These are phyloP conservation scores for Pogonognathellus flavescens DNA, from an alignment of 1,140 invertebrate genomes.

Conservation along the genomic window DNA sequence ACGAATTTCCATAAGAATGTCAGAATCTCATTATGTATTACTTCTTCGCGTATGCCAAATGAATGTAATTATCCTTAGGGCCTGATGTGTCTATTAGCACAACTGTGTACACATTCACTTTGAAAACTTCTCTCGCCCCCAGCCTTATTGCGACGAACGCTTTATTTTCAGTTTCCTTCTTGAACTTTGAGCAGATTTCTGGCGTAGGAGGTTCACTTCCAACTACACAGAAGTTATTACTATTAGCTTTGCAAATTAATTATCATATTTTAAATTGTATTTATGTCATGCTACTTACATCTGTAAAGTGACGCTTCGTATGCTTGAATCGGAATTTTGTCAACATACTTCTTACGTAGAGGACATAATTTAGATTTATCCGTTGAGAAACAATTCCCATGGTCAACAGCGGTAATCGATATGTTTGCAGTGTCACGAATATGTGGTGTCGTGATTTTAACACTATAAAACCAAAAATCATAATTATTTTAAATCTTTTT, in stretches of 20 bases:
- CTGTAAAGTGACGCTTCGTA: slow-evolving; percentile 10
- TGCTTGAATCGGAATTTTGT: slow-evolving; percentile 1
- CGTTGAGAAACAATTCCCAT: slow-evolving; percentile 10
- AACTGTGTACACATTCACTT: slow-evolving; percentile 27
- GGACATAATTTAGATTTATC: slow-evolving; percentile 24
- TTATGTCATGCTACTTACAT: background rate
- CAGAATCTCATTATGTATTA: background rate
- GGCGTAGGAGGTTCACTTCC: slow-evolving; percentile 36
- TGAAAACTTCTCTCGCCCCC: slow-evolving; percentile 43
- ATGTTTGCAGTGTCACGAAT: slow-evolving; percentile 21
- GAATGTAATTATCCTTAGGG: slow-evolving; percentile 57
- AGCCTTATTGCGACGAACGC: slow-evolving; percentile 52
- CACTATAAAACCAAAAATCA: background rate
- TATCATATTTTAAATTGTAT: background rate
- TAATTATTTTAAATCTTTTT: background rate
- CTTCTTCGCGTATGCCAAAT: slow-evolving; percentile 29
- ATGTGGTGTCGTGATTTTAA: background rate
- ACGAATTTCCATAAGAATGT: background rate
- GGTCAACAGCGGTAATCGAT: background rate
- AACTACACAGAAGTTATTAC: background rate
- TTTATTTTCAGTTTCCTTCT: slow-evolving; percentile 58
- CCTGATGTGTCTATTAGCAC: slow-evolving; percentile 58
- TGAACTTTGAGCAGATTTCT: slow-evolving; percentile 54
- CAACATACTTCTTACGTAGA: slow-evolving; percentile 14
- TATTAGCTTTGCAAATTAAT: background rate